phyloP scores from a whole-genome alignment of 1,140 invertebrate genomes.

The Elysia chlorotica region DNA sequence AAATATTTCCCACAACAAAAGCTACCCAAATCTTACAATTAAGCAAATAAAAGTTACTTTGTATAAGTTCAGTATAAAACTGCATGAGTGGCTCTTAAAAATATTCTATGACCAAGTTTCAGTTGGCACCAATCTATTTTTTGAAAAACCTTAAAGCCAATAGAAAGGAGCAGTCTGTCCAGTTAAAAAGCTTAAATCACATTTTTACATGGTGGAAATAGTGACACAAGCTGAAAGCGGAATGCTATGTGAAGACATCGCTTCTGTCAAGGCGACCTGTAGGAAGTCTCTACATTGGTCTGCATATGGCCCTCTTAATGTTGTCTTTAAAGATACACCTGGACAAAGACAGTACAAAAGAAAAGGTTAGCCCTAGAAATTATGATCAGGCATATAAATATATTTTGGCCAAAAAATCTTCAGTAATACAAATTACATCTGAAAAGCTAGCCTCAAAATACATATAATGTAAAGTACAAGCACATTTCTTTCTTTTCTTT shows the following conservation, averaged over 20 bases:
- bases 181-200: background rate
- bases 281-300: background rate
- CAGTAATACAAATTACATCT: background rate
- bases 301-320: background rate
- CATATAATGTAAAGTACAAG: background rate
- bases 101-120: too few relatives aligned
- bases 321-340: background rate
- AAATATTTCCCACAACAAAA: too few relatives aligned
- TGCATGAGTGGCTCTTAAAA: too few relatives aligned
- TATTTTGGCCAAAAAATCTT: background rate
- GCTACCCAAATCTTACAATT: too few relatives aligned
- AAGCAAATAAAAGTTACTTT: too few relatives aligned
- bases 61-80: too few relatives aligned
- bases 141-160: too few relatives aligned
- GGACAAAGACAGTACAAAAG: background rate
- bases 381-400: background rate
- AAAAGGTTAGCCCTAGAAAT: background rate
- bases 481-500: too few relatives aligned
- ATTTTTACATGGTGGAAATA: background rate
- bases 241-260: conserved; percentile 19
- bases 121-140: too few relatives aligned
- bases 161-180: too few relatives aligned
- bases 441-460: background rate
- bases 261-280: background rate
- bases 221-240: conserved; percentile 16